Conservation (phyloP, 2,888 invertebrate genomes). For the Nephrocerus scutellatus region DNA sequence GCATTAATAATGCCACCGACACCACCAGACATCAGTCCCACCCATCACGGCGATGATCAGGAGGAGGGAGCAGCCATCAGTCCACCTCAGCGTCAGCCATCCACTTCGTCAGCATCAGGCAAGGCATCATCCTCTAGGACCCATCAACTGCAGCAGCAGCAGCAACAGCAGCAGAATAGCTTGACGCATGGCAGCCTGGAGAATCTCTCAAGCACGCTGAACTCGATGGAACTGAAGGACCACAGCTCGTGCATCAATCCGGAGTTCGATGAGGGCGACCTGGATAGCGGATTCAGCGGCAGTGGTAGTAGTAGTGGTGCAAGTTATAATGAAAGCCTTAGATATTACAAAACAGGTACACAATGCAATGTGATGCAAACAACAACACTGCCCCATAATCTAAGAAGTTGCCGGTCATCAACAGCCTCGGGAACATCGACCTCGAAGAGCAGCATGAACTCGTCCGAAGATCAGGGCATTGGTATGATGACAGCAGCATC, state of each 20-base stretch:
- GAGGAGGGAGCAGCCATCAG: constrained; percentile 10
- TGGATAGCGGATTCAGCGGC: constrained; percentile 69
- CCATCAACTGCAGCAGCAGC: constrained; percentile 25
- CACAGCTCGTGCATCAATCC: constrained; percentile 45
- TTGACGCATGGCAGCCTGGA: constrained; percentile 43
- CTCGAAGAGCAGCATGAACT: constrained; percentile 47
- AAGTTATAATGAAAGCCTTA: constrained; percentile 69
- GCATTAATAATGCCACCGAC: constrained; percentile 82
- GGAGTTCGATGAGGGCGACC: constrained; percentile 52
- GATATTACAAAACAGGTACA: constrained; percentile 48
- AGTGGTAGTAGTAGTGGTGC: constrained; percentile 69
- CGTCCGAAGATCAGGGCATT: constrained; percentile 44
- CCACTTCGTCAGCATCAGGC: constrained; percentile 27
- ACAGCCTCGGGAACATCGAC: constrained; percentile 46
- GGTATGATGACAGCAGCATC: constrained; percentile 33
- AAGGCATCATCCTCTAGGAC: constrained; percentile 35
- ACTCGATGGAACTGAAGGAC: constrained; percentile 47
- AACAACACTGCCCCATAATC: constrained; percentile 41
- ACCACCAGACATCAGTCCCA: constrained; percentile 45
- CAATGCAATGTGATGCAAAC: constrained; percentile 28
- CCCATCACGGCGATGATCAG: constrained; percentile 53
- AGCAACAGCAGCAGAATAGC: constrained; percentile 32
- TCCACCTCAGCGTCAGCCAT: constrained; percentile 27
- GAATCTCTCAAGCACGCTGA: constrained; percentile 43
- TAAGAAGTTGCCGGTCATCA: constrained; percentile 45